phyloP scores from a whole-genome alignment of 1,140 invertebrate species.

The Cydia strobilella region DNA sequence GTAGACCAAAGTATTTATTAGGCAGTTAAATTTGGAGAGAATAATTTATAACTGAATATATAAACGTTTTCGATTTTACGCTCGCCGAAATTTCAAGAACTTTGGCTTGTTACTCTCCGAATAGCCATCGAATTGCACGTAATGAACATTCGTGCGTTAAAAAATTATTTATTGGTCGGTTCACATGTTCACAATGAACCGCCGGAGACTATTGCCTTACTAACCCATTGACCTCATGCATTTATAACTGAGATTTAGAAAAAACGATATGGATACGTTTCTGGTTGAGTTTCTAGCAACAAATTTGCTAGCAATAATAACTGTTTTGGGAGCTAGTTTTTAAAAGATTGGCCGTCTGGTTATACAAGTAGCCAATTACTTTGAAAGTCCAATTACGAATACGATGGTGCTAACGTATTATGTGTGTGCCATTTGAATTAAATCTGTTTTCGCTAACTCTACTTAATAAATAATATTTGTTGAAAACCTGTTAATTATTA shows the following conservation, averaged over 20 bases:
- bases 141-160: slow-evolving; percentile 19
- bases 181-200: slow-evolving; percentile 18
- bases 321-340: slow-evolving; percentile 28
- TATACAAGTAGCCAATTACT: slow-evolving; percentile 25
- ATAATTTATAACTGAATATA: background rate
- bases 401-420: background rate
- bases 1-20: slow-evolving; percentile 4
- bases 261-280: slow-evolving; percentile 10
- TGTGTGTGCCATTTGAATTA: background rate
- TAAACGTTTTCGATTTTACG: slow-evolving; percentile 12
- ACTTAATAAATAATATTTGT: no score
- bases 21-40: slow-evolving; percentile 2
- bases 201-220: slow-evolving; percentile 40
- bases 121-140: slow-evolving; percentile 33
- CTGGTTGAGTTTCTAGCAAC: background rate
- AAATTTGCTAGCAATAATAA: slow-evolving; percentile 15
- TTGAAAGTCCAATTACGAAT: slow-evolving; percentile 21
- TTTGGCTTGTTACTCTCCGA: slow-evolving; percentile 27
- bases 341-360: slow-evolving; percentile 20
- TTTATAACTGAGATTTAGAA: slow-evolving; percentile 30
- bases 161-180: slow-evolving; percentile 24
- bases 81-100: slow-evolving; percentile 34
- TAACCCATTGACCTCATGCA: slow-evolving; percentile 41
- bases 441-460: no score
- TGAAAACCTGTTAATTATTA: no score